These are phyloP conservation scores for Procambarus virginalis DNA, from an alignment of 1,140 invertebrate genomes.

Conservation along the genomic window DNA sequence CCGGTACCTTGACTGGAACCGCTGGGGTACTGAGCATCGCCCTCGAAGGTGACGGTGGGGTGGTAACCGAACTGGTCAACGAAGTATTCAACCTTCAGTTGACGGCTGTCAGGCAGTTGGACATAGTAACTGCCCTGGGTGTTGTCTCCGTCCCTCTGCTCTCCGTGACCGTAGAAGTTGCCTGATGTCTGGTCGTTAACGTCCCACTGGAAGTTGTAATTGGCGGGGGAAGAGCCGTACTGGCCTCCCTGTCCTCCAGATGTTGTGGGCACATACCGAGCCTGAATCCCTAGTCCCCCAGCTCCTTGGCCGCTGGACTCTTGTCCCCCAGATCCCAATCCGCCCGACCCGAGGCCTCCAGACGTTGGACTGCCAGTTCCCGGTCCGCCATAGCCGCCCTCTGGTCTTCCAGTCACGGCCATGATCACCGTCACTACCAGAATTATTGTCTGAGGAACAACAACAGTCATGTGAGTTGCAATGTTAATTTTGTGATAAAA, in stretches of 20 bases:
- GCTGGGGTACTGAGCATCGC: slow-evolving; percentile 9
- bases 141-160: not conserved
- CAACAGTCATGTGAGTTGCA: too few relatives aligned
- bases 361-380: too few relatives aligned
- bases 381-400: too few relatives aligned
- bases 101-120: slow-evolving; percentile 27
- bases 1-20: not conserved
- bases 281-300: too few relatives aligned
- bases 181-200: not conserved
- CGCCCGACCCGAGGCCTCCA: too few relatives aligned
- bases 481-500: too few relatives aligned
- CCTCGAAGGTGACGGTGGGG: slow-evolving; percentile 43
- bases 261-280: too few relatives aligned
- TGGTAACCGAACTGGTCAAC: slow-evolving; percentile 31
- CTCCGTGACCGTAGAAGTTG: slow-evolving; percentile 1
- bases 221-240: not conserved
- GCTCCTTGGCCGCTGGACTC: too few relatives aligned
- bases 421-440: too few relatives aligned
- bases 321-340: too few relatives aligned
- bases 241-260: not conserved
- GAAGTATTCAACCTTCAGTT: slow-evolving; percentile 27
- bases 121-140: slow-evolving; percentile 39
- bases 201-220: slow-evolving; percentile 2
- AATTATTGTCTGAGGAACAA: too few relatives aligned
- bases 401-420: too few relatives aligned